These are phyloP conservation scores for Argyresthia albistria DNA, from an alignment of 2,888 invertebrate species.

Conservation along the genomic window DNA sequence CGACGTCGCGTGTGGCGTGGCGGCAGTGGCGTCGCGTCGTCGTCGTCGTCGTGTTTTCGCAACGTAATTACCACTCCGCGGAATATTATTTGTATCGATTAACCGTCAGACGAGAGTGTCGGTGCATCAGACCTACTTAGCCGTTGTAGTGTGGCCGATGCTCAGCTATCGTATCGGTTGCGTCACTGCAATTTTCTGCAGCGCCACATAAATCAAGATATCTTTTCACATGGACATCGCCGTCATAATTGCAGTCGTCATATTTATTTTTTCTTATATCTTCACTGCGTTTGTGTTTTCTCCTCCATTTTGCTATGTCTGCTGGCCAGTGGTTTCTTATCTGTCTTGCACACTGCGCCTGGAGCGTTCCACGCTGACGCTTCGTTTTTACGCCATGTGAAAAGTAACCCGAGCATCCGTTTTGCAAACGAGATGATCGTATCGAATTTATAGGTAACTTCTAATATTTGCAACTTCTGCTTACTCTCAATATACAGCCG, in stretches of 20 bases:
- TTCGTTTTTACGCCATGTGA: slow-evolving; percentile 39
- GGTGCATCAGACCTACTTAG: slow-evolving; percentile 43
- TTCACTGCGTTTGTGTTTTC: too few species aligned
- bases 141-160: slow-evolving; percentile 41
- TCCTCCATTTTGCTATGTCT: too few species aligned
- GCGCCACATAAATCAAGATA: neutral
- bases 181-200: slow-evolving; percentile 26
- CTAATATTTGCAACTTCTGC: too few species aligned
- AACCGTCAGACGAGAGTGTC: slow-evolving; percentile 24
- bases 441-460: neutral
- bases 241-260: too few species aligned
- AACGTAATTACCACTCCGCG: slow-evolving; percentile 13
- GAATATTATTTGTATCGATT: slow-evolving; percentile 15
- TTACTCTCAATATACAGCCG: too few species aligned
- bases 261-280: too few species aligned
- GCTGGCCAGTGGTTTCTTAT: slow-evolving; percentile 15
- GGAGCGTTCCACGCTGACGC: slow-evolving; percentile 46
- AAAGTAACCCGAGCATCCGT: slow-evolving; percentile 38
- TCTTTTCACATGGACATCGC: neutral
- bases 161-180: slow-evolving; percentile 38
- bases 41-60: slow-evolving; percentile 6
- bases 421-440: slow-evolving; percentile 29
- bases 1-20: neutral
- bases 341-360: neutral
- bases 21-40: slow-evolving; percentile 5